phyloP scores from a whole-genome alignment of 2,888 invertebrate genomes.

The Parascotia fuliginaria region DNA sequence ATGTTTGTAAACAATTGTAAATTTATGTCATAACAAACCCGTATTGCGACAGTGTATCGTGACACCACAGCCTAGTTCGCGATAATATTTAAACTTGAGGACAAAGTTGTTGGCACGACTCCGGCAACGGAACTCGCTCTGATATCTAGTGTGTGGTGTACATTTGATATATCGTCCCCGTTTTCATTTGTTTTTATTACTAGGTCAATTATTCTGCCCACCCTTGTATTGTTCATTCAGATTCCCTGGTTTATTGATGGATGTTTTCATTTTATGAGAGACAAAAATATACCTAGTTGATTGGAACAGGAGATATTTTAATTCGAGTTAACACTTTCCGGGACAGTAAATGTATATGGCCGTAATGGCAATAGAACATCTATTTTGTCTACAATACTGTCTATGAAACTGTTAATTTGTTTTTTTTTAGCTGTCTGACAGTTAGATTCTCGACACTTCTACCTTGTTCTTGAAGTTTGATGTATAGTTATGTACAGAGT shows the following conservation, averaged over 20 bases:
- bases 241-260: constrained; percentile 17
- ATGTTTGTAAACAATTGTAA: constrained; percentile 20
- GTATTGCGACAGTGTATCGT: constrained; percentile 44
- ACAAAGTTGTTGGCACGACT: constrained; percentile 46
- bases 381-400: no score
- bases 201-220: constrained; percentile 47
- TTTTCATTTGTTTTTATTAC: constrained; percentile 48
- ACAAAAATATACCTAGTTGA: neutral
- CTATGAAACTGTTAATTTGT: no score
- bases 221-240: constrained; percentile 31
- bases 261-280: constrained; percentile 18
- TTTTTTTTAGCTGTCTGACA: no score
- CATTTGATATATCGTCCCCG: constrained; percentile 47
- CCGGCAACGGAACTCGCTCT: constrained; percentile 43
- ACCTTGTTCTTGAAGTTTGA: no score
- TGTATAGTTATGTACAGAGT: no score
- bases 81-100: constrained; percentile 47
- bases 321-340: neutral
- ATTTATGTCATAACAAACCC: constrained; percentile 43
- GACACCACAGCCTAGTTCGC: constrained; percentile 34
- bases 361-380: no score
- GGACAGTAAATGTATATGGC: no score
- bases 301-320: neutral
- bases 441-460: no score
- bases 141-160: constrained; percentile 43